phyloP scores from a whole-genome alignment of 1,140 invertebrate genomes.

The Thalassaphorura encarpata region DNA sequence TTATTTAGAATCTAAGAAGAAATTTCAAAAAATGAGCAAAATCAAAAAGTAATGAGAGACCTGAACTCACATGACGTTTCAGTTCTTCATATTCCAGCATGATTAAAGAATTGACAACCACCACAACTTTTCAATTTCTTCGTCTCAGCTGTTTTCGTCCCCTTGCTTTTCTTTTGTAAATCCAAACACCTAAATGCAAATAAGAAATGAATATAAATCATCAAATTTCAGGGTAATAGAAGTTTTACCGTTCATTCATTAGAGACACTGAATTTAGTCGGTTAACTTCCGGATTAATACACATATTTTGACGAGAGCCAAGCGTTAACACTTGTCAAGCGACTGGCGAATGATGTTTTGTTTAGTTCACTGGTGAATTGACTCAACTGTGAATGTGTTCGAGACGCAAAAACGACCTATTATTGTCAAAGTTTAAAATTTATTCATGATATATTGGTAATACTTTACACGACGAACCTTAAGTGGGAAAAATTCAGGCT shows the following conservation, averaged over 20 bases:
- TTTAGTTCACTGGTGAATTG: slow-evolving; percentile 89
- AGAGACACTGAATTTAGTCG: slow-evolving; percentile 63
- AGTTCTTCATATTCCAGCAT: slow-evolving; percentile 51
- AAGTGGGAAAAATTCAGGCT: slow-evolving; percentile 31
- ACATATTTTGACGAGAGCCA: slow-evolving; percentile 85
- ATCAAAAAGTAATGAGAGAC: slow-evolving; percentile 7
- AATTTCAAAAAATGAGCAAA: background rate
- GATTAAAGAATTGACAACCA: slow-evolving; percentile 59
- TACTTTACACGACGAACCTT: slow-evolving; percentile 7
- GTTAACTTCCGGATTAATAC: slow-evolving; percentile 73
- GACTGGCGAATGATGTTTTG: slow-evolving; percentile 62
- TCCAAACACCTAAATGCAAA: slow-evolving; percentile 61
- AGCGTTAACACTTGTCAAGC: slow-evolving; percentile 68
- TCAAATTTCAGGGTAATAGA: slow-evolving; percentile 8
- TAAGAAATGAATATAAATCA: background rate
- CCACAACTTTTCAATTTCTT: slow-evolving; percentile 41
- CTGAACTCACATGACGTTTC: slow-evolving; percentile 35
- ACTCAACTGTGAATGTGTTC: slow-evolving; percentile 91
- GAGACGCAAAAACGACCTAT: slow-evolving; percentile 85
- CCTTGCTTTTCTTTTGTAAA: slow-evolving; percentile 61
- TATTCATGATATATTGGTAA: no score
- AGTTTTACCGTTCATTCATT: slow-evolving; percentile 75
- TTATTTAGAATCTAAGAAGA: slow-evolving; percentile 48
- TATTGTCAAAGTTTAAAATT: no score
- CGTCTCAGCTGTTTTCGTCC: slow-evolving; percentile 49